phyloP scores from a whole-genome alignment of 2,797 vertebrate species.

The Lepilemur ruficaudatus region DNA sequence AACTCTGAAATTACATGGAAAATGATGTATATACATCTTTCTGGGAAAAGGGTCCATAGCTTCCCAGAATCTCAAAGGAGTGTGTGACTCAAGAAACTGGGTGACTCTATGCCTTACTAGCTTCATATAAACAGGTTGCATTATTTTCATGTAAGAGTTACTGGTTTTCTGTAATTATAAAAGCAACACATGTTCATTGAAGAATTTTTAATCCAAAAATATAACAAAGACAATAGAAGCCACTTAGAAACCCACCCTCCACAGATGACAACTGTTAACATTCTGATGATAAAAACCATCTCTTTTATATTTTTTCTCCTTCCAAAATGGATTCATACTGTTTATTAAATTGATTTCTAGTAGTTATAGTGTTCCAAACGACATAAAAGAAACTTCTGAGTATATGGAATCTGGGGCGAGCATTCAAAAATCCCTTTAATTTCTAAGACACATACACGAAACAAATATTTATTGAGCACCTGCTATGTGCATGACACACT shows the following conservation, averaged over 20 bases:
- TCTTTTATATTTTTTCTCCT: conserved; percentile 16
- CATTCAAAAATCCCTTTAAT: background rate
- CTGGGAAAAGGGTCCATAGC: background rate
- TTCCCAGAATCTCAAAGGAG: background rate
- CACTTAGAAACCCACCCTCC: background rate
- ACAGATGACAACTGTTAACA: background rate
- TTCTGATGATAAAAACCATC: background rate
- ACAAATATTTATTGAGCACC: background rate
- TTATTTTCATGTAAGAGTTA: background rate
- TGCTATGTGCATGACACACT: background rate
- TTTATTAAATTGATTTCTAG: conserved; percentile 4
- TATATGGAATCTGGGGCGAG: background rate
- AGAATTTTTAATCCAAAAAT: conserved; percentile 7
- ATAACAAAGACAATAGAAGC: background rate
- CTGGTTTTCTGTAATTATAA: background rate
- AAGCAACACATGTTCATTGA: background rate
- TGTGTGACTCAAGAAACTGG: background rate
- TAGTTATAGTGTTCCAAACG: background rate
- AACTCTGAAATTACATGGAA: conserved; percentile 13
- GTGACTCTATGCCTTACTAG: background rate
- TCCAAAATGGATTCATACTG: background rate
- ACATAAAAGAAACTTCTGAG: background rate
- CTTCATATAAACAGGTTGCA: background rate
- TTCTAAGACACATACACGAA: background rate
- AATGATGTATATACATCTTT: background rate